Base-by-base conservation (phyloP, 2,888 invertebrate species). In the Xanthia togata region DNA sequence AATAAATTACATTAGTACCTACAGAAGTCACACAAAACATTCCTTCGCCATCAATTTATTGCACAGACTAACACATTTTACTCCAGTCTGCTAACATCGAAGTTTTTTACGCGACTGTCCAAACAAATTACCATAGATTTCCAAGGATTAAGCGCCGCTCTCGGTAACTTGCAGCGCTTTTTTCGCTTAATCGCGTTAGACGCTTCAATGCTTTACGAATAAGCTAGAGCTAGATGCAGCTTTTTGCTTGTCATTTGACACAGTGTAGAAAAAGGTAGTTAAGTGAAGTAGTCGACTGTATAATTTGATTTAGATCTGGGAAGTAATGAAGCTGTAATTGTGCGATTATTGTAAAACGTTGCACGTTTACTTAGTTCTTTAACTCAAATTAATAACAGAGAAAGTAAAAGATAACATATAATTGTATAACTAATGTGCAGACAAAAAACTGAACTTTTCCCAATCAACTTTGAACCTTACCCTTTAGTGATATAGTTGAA, bases 51-150 rank as follows among this genome's bases (percentile, higher is more conserved):
- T 63, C 50, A 44, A 35, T 17, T 11, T 0, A 44, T 60, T 50
- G 20, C 69, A 67, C 38, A 67, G 71, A 63, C 57, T 59, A 70
- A 75, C 14, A 20, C 23, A 73, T 76, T 77, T 81, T 26, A 41
- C 67, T 57, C 8, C 44, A 71, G 50, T 79, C 31, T 50, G 47
- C 41, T n/a, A 41, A 53, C 68, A 41, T 31, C 9, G 65, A 59
- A 64, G 41, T 73, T 71, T 78, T 84, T 72, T 50, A 41, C 65
- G 41, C 70, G 60, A 68, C 35, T 68, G 77, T 72, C 78, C 69
- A 55, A 82, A 78, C 78, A 72, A 82, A 82, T 83, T 82, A 78
- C 78, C 83, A 85, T 85, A 85, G 73, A 78, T 60, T 74, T 71
- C 11, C 60, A 59, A 71, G 71, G 71, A 82, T 85, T 76, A 85